A percentile compares a stretch with the other conserved stretches of the same genome.
Conservation (phyloP, 2,113 vertebrate genomes). For the Hoplias malabaricus region DNA sequence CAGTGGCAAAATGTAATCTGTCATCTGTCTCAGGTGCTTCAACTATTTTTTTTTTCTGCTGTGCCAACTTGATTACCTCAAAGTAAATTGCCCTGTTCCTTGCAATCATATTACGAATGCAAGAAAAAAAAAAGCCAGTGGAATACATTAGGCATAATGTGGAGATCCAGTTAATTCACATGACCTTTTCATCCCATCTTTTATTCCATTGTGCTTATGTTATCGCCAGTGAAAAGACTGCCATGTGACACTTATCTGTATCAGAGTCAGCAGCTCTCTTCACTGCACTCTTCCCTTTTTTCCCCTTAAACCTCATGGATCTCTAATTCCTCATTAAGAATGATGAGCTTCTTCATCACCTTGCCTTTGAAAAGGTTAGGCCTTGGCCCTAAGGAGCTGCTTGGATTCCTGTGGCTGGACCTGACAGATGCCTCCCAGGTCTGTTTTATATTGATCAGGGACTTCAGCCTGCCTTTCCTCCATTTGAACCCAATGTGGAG, state of each 20-base stretch:
- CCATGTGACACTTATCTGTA: slow-evolving; percentile 57
- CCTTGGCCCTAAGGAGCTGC: slow-evolving; percentile 62
- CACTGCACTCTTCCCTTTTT: slow-evolving; percentile 61
- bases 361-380: slow-evolving; percentile 76
- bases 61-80: slow-evolving; percentile 52
- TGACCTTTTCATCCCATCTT: slow-evolving; percentile 1
- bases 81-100: slow-evolving; percentile 50
- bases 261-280: slow-evolving; percentile 57
- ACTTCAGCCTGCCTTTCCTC: slow-evolving; percentile 74
- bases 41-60: slow-evolving; percentile 17
- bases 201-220: not conserved
- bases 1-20: slow-evolving; percentile 40
- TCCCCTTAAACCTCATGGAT: slow-evolving; percentile 48
- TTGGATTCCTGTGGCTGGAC: slow-evolving; percentile 67
- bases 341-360: slow-evolving; percentile 78
- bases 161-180: not conserved
- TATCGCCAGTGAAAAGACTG: slow-evolving; percentile 28
- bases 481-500: slow-evolving; percentile 63
- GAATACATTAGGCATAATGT: slow-evolving; percentile 2
- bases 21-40: slow-evolving; percentile 45
- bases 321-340: slow-evolving; percentile 79
- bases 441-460: slow-evolving; percentile 73
- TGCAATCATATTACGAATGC: slow-evolving; percentile 31
- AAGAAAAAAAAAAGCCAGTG: slow-evolving; percentile 25
- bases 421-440: slow-evolving; percentile 68